Evolutionary conservation across 2,113 vertebrate genomes (phyloP), one percentile per base, ranked within the genome.

Genomic region (Hippoglossus stenolepis): DNA sequence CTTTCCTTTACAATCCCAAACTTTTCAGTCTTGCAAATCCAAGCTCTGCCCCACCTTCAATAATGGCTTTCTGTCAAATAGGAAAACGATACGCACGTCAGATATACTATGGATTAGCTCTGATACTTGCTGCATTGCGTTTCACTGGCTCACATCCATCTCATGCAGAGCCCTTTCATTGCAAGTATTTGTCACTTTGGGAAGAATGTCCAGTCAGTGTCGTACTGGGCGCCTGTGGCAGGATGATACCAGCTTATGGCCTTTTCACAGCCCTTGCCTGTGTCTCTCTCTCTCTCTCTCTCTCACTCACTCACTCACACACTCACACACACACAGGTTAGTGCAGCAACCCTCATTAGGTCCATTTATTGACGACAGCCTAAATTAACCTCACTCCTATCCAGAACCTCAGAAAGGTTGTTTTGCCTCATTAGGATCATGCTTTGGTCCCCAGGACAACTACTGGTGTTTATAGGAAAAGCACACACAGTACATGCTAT

Each of bases 161-260:
- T 68, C 26, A 73, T 38, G 65, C 47, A 77, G 61, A 75, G 45
- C 40, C 15, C 8, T 58, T 64, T 73, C 54, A 59, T 4, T 69
- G 72, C 67, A 71, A 66, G 47, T 72, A 82, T 87, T 64, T 84
- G 70, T 88, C 88, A 89, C 77, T 80, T 68, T 63, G 74, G 65
- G 74, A 80, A 69, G 59, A 80, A 85, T 82, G 83, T 80, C 57
- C 82, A 66, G 72, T 83, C 75, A 70, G 61, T 62, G 21, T 75
- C 64, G 56, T 35, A 49, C 23, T 20, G 24, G 43, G 24, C 14
- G 40, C 85, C 82, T 85, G 79, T 45, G 61, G 66, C 64, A 65
- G 76, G 57, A 65, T 80, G 77, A 89, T 77, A 83, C 45, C 65
- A 86, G 70, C 74, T 85, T 89, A 79, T 73, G 54, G 69, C 69